A percentile compares a stretch with the other conserved stretches of the same genome.
Conservation (phyloP, 2,888 invertebrate genomes). For the Coecobrya sp. region DNA sequence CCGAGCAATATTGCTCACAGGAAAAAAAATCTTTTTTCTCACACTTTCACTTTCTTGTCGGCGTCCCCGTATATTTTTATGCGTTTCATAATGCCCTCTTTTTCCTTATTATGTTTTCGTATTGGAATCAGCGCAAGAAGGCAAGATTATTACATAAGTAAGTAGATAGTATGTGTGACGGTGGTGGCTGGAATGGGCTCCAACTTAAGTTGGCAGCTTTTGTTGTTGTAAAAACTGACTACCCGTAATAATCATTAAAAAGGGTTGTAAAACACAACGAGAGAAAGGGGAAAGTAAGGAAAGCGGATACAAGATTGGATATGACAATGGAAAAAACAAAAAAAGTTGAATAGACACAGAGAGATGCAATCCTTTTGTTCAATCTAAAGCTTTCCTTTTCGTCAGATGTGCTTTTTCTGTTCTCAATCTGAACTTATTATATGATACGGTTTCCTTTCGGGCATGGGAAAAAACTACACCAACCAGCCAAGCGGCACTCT, state of each 20-base stretch:
- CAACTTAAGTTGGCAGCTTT: slow-evolving; percentile 37
- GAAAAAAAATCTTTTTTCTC: slow-evolving; percentile 21
- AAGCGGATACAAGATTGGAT: slow-evolving; percentile 38
- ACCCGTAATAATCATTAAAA: slow-evolving; percentile 60
- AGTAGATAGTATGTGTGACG: background rate
- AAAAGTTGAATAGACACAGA: slow-evolving; percentile 35
- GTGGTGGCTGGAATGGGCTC: slow-evolving; percentile 28
- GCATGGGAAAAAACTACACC: too few relatives aligned
- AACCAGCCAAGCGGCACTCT: background rate
- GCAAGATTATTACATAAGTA: slow-evolving; percentile 1
- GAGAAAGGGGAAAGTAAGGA: slow-evolving; percentile 16
- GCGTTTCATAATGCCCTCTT: slow-evolving; percentile 44
- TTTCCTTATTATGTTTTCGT: slow-evolving; percentile 1
- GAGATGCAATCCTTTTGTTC: slow-evolving; percentile 32
- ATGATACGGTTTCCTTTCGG: background rate
- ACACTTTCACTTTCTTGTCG: slow-evolving; percentile 47
- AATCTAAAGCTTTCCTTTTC: slow-evolving; percentile 28
- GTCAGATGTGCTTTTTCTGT: background rate
- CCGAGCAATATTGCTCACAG: background rate
- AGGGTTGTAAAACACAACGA: slow-evolving; percentile 50
- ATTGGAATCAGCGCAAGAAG: slow-evolving; percentile 11
- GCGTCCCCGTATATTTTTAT: slow-evolving; percentile 32
- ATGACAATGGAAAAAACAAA: slow-evolving; percentile 33
- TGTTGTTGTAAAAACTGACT: slow-evolving; percentile 57
- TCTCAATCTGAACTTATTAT: background rate